Base-by-base conservation (phyloP, 1,140 invertebrate species). In the Dryas iulia region DNA sequence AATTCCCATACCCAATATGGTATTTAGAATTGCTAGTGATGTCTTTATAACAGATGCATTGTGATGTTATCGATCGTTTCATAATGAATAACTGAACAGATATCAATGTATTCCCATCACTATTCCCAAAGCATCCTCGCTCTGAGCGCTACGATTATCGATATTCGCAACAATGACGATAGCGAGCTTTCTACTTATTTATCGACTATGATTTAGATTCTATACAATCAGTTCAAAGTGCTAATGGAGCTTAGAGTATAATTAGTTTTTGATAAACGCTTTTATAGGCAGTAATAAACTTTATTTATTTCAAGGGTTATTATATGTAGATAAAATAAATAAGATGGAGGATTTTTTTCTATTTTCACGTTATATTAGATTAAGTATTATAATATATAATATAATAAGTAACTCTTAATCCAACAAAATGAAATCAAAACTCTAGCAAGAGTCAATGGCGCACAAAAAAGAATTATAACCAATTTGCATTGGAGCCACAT, bases 401-500 rank as follows among this genome's bases (percentile, higher is more conserved):
- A 35, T 14, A 39, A 39, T 8, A 47, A 47, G 18, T 47, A 47
- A 21, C 14, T 21, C 39, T n/a, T 21, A 47, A 47, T 47, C 39
- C 18, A 47, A 18, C 18, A 47, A 47, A 47, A 64, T 33, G 8
- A 35, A 58, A 39, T 28, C 26, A 65, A 63, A 65, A 58, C 62
- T 39, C 59, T n/a, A n/a, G n/a, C n/a, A 62, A 70, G 69, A 78
- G 67, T 72, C 77, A 69, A 75, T 76, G 66, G 67, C 65, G 68
- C 60, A 76, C 68, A 81, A 83, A 86, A 83, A 86, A 81, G 67
- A 76, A 69, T 59, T 72, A 78, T 74, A 72, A 83, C 83, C 80
- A 83, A 87, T 84, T 86, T 86, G 80, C 82, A 82, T 83, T 72
- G 83, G 78, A 79, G 73, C 76, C 78, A 73, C 74, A 75, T 76